Conservation (phyloP, 2,113 vertebrate genomes). For the Calyptomena viridis region DNA sequence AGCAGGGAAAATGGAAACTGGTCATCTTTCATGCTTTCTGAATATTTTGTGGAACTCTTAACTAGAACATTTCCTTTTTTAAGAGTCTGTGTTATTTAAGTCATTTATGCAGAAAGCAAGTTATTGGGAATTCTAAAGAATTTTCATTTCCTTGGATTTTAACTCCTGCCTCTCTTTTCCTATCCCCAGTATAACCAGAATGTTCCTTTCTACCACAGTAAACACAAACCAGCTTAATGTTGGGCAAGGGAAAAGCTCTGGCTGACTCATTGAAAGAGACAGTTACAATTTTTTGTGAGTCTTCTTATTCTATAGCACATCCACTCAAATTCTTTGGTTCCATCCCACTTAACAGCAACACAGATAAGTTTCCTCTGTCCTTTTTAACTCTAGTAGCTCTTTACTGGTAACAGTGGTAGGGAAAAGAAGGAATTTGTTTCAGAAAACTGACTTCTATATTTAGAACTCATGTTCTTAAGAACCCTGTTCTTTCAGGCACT, state of each 20-base stretch:
- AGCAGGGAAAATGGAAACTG: neutral
- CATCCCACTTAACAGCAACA: neutral
- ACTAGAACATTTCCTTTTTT: neutral
- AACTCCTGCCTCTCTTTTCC: neutral
- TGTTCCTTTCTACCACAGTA: neutral
- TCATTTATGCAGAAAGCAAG: neutral
- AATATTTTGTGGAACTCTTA: neutral
- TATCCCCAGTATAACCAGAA: neutral
- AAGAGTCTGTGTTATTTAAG: neutral
- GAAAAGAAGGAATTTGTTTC: neutral
- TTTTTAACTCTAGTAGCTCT: neutral
- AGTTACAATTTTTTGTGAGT: neutral
- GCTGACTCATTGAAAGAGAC: neutral
- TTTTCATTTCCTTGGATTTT: neutral
- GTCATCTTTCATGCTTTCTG: neutral
- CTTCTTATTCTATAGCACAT: neutral
- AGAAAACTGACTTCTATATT: neutral
- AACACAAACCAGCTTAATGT: neutral
- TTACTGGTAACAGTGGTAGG: neutral
- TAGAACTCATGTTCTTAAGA: neutral
- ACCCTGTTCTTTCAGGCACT: neutral
- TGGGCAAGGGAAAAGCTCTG: neutral
- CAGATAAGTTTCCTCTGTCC: neutral
- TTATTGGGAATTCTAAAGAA: neutral
- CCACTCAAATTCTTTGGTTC: neutral